These are phyloP conservation scores for Campylorhamphus procurvoides DNA, from an alignment of 2,113 vertebrate species.

Conservation along the genomic window DNA sequence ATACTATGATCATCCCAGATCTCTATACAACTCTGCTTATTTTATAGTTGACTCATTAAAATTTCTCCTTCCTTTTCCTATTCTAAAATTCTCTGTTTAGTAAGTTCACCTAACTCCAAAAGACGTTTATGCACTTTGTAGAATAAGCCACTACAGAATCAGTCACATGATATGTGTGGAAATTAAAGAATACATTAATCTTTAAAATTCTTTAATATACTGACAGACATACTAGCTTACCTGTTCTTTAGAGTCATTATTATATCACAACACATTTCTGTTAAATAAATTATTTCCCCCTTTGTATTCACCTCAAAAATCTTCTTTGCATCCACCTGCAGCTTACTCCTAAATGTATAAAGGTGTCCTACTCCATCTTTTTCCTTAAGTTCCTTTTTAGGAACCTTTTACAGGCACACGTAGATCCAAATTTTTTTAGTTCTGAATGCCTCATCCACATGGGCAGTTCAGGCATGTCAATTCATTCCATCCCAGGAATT, in stretches of 20 bases:
- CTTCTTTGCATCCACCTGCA: not conserved
- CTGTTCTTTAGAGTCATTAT: not conserved
- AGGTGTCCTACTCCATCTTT: not conserved
- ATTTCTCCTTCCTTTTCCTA: not conserved
- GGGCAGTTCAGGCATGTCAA: not conserved
- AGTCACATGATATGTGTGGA: not conserved
- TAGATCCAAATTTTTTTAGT: not conserved
- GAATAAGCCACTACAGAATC: not conserved
- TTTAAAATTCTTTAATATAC: not conserved
- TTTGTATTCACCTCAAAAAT: not conserved
- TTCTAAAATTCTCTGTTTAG: not conserved
- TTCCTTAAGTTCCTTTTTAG: not conserved
- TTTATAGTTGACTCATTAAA: not conserved
- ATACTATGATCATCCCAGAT: not conserved
- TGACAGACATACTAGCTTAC: not conserved
- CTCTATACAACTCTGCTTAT: not conserved
- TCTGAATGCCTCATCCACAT: not conserved
- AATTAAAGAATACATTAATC: not conserved
- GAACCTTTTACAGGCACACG: not conserved
- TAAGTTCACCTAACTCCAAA: not conserved
- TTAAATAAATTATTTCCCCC: not conserved
- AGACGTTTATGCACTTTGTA: rapidly evolving
- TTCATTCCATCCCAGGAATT: not conserved
- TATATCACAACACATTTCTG: not conserved
- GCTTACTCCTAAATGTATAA: not conserved